Base-by-base conservation (phyloP, 2,797 vertebrate genomes). In the Malacoctenus gilli region DNA sequence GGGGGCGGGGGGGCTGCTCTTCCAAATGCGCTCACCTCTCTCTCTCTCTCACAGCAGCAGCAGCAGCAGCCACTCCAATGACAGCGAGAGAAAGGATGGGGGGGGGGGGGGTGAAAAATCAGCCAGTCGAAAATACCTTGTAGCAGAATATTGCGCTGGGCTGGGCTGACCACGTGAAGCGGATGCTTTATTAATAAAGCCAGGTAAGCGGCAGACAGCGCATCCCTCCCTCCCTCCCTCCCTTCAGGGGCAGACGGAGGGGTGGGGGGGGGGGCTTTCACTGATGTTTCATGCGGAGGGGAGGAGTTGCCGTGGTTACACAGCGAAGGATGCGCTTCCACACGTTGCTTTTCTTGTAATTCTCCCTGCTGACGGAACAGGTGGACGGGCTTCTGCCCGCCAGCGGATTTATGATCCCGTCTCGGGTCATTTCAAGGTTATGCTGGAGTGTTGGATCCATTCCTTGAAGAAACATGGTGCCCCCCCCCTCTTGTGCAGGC, bases 271-370 rank as follows among this genome's bases (percentile, higher is more conserved):
- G 72, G 74, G 68, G 68, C 55, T 72, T 55, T 44, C 52, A 62
- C 5, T 77, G 81, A 74, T 76, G 78, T 77, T 82, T 80, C 80
- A 75, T 57, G 71, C 77, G 59, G 77, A 77, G 25, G 77, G 82
- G 80, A 85, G 85, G 84, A 77, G 90, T 91, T 90, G 83, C 86
- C 84, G 74, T 89, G 91, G 89, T 91, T 90, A 90, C 90, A 66
- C 59, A 66, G 81, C 54, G 72, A 73, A 67, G 69, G 69, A 75
- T 55, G 59, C 16, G 54, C 74, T 72, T 76, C 68, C 68, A 67
- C 49, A 1, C 9, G 20, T 59, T 51, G 23, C 42, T 37, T 23
- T 34, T 22, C 16, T 14, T 15, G 5, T 10, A 20, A 18, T 55
- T 59, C 22, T 25, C 20, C 19, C 58, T n/a, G 69, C 64, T 76